A percentile compares a stretch with the other conserved stretches of the same genome.
phyloP scores from a whole-genome alignment of 2,113 vertebrate genomes.

The Ictidomys tridecemlineatus region DNA sequence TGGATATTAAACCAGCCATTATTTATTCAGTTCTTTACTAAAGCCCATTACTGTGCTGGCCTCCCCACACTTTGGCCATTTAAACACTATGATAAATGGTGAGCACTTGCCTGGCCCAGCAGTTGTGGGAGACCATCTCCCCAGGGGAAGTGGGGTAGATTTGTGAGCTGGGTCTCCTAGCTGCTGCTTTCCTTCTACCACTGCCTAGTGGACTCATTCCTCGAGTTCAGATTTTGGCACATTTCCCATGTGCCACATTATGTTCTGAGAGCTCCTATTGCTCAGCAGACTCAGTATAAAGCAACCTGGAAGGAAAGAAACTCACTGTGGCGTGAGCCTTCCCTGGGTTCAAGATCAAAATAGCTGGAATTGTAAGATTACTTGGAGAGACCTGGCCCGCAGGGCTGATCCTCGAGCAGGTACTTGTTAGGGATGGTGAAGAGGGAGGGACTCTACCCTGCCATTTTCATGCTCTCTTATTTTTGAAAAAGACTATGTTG shows the following conservation, averaged over 20 bases:
- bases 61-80: not conserved
- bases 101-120: not conserved
- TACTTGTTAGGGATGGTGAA: not conserved
- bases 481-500: not conserved
- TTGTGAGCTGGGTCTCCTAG: not conserved
- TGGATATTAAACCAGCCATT: not conserved
- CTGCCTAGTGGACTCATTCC: not conserved
- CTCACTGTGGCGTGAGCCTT: not conserved
- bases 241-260: not conserved
- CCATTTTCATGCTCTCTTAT: not conserved
- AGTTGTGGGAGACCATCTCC: not conserved
- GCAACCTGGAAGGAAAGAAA: not conserved
- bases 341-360: not conserved
- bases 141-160: accelerated
- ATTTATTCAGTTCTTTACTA: not conserved
- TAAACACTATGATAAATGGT: not conserved
- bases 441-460: not conserved
- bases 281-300: not conserved
- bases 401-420: not conserved
- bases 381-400: not conserved
- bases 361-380: not conserved
- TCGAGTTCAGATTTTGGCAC: not conserved
- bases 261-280: not conserved
- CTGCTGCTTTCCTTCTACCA: too few relatives aligned
- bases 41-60: not conserved